A percentile compares a stretch with the other conserved stretches of the same genome.
These are phyloP conservation scores for Trichogramma evanescens DNA, from an alignment of 2,888 invertebrate species.

Conservation along the genomic window DNA sequence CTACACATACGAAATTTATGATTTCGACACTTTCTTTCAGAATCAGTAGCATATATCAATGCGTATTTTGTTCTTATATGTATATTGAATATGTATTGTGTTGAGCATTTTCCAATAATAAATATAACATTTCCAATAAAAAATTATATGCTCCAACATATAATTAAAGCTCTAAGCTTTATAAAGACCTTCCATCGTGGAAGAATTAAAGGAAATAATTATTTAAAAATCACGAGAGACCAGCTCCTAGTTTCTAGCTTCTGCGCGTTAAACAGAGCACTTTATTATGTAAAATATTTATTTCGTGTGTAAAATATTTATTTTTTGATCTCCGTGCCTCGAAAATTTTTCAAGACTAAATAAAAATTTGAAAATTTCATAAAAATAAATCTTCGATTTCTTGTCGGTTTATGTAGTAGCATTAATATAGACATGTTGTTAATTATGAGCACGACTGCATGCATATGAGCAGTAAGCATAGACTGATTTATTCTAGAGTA, in stretches of 20 bases:
- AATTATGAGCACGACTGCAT: constrained; percentile 16
- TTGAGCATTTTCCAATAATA: too few relatives aligned
- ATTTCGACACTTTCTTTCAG: too few relatives aligned
- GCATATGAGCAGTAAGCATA: constrained; percentile 18
- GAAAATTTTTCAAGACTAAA: neutral
- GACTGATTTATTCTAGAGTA: constrained; percentile 13
- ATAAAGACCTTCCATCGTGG: neutral
- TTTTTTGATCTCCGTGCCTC: constrained; percentile 3
- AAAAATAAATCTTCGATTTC: constrained; percentile 22
- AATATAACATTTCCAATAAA: too few relatives aligned
- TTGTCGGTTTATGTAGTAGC: constrained; percentile 4
- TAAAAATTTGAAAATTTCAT: constrained; percentile 14
- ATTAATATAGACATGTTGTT: constrained; percentile 8
- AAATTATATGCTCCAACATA: too few relatives aligned
- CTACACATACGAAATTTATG: too few relatives aligned
- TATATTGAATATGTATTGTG: too few relatives aligned
- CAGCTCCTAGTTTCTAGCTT: constrained; percentile 17
- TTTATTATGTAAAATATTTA: constrained; percentile 5
- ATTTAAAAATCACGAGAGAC: constrained; percentile 14
- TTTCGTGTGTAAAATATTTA: too few relatives aligned
- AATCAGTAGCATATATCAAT: too few relatives aligned
- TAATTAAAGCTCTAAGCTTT: too few relatives aligned
- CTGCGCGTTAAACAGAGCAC: constrained; percentile 13
- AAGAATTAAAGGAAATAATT: constrained; percentile 8
- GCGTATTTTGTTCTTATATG: too few relatives aligned